Evolutionary conservation across 2,888 invertebrate genomes (phyloP), one percentile per base, ranked within the genome.

Genomic region (Xanthorhoe designata): DNA sequence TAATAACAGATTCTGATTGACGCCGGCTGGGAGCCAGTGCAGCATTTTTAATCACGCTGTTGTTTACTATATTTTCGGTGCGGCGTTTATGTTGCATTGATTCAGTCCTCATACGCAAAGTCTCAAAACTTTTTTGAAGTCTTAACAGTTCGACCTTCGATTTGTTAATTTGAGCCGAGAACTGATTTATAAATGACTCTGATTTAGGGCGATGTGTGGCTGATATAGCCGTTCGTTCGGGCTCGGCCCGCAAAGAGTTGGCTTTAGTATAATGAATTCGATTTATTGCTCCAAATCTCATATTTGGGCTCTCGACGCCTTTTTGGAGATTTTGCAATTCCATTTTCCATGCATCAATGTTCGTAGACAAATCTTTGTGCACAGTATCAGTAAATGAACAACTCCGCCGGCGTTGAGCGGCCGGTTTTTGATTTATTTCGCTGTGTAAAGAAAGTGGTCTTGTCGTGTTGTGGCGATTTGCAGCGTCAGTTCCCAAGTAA

Each of bases 381-480:
- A 42, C 49, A 29, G 49, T 53, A 17, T 54, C 38, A 50, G 15
- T 58, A 51, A 66, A 54, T 3, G 66, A 66, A 32, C 42, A 58
- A 42, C 66, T 66, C 2, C 66, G 56, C 13, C 66, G 57, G 2
- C 62, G 55, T 35, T 59, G 54, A 51, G 45, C 35, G 9, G 10
- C 4, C 6, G 52, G 29, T 47, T 35, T 62, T 50, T 56, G 60
- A 29, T 60, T 56, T 2, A 57, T 45, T 35, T 67, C 61, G 10
- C 49, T 29, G 49, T 67, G 49, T 18, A 67, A 56, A 32, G 67
- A 67, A 19, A 60, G 51, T 32, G 67, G 63, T 53, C 64, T 52
- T 49, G 49, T 9, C 13, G 38, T 52, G 19, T 49, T 61, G 24
- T 53, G 56, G 15, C 32, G 60, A 47, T 52, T 53, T 17, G 38